A percentile compares a stretch with the other conserved stretches of the same genome.
Conservation (phyloP, 2,113 vertebrate genomes). For the Orientallactaga bullata region DNA sequence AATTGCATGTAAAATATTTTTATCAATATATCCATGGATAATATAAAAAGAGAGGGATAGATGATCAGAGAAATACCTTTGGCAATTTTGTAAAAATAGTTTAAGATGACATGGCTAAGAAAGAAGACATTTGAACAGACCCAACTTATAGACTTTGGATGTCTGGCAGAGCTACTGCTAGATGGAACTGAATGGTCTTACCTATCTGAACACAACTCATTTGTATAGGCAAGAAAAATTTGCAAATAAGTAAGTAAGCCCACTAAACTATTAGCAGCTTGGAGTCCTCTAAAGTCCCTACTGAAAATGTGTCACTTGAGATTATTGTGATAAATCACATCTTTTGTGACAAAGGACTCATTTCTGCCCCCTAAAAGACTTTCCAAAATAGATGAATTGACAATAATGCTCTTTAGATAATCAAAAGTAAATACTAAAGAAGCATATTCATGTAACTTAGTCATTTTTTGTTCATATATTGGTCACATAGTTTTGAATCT, state of each 20-base stretch:
- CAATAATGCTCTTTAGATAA: background rate
- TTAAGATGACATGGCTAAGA: background rate
- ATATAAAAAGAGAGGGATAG: background rate
- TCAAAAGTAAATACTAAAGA: background rate
- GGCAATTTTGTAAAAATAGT: background rate
- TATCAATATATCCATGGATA: background rate
- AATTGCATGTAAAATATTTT: background rate
- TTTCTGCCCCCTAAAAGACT: background rate
- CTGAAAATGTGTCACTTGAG: background rate
- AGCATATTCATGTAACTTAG: background rate
- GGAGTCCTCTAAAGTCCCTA: background rate
- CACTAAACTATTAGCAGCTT: background rate
- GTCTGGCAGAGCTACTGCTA: background rate
- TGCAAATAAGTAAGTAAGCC: background rate
- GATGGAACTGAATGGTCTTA: background rate
- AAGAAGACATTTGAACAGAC: background rate
- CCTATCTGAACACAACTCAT: background rate
- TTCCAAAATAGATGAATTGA: background rate
- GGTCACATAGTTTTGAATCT: conserved; percentile 29
- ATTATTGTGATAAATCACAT: background rate
- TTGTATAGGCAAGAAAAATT: background rate
- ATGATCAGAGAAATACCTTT: conserved; percentile 3
- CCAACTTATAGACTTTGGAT: background rate
- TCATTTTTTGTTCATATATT: background rate
- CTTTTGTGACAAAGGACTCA: background rate